Percentiles rank a stretch among this genome's conserved stretches.
phyloP scores from a whole-genome alignment of 2,888 invertebrate genomes.

The Melipona bicolor region DNA sequence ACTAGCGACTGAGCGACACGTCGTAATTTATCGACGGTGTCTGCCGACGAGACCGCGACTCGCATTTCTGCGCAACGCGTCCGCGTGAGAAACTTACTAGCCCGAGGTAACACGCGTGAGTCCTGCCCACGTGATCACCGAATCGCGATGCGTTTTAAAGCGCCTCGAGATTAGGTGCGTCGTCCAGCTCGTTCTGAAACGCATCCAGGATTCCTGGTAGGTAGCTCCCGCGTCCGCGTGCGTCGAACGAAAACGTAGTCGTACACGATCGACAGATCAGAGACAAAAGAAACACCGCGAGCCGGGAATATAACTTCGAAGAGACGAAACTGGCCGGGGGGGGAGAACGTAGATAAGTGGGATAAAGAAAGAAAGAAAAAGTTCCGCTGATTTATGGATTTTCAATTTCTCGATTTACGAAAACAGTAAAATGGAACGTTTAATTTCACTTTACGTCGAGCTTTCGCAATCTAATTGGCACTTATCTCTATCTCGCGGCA shows the following conservation, averaged over 20 bases:
- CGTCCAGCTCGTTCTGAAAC: constrained; percentile 68
- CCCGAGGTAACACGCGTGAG: constrained; percentile 42
- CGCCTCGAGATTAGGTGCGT: constrained; percentile 80
- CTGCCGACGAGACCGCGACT: background rate
- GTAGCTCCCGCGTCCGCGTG: constrained; percentile 72
- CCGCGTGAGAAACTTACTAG: constrained; percentile 35
- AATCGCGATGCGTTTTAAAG: constrained; percentile 60
- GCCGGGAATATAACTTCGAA: too few relatives aligned
- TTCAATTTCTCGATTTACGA: too few relatives aligned
- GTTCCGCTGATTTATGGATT: too few relatives aligned
- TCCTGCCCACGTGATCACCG: constrained; percentile 44
- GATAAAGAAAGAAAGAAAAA: too few relatives aligned
- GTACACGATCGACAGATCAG: constrained; percentile 11
- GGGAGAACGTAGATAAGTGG: too few relatives aligned
- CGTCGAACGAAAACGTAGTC: constrained; percentile 32
- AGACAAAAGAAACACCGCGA: too few relatives aligned
- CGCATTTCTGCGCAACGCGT: constrained; percentile 10
- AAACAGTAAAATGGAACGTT: too few relatives aligned
- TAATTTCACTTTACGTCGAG: background rate
- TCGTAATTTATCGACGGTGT: constrained; percentile 7
- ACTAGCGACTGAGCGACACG: constrained; percentile 13
- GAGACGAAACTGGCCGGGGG: too few relatives aligned
- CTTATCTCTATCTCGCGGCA: background rate
- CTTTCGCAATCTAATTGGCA: background rate
- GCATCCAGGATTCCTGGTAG: constrained; percentile 76